Percentiles rank a stretch among this genome's conserved stretches.
Evolutionary conservation across 2,113 vertebrate genomes (phyloP).

Genomic region (Varanus salvator): DNA sequence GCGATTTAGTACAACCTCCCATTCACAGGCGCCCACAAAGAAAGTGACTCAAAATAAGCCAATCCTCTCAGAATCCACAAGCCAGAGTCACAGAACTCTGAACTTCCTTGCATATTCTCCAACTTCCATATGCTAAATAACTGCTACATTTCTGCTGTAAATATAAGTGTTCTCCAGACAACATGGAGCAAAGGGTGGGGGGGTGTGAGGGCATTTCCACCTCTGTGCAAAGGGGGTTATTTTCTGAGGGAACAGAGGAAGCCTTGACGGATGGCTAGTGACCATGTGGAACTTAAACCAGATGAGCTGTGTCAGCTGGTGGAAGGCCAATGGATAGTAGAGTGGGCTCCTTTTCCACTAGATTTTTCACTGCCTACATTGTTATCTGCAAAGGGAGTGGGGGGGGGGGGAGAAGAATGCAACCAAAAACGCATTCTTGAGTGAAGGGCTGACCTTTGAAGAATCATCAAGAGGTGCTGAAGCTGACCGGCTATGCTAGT

Average conservation of each 20-base stretch:
- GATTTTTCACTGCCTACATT: conserved; percentile 79
- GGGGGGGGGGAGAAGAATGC: conserved; percentile 61
- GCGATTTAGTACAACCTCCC: too few species aligned
- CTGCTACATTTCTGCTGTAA: conserved; percentile 20
- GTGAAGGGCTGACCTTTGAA: conserved; percentile 82
- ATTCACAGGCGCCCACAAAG: too few species aligned
- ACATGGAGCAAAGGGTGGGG: too few species aligned
- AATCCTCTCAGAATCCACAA: too few species aligned
- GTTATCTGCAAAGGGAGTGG: conserved; percentile 75
- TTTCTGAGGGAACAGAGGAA: background rate
- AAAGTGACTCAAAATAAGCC: too few species aligned
- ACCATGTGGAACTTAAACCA: conserved; percentile 80
- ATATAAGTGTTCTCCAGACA: background rate
- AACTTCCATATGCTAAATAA: too few species aligned
- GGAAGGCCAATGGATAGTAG: conserved; percentile 67
- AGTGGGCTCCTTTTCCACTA: conserved; percentile 38
- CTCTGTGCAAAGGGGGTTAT: background rate
- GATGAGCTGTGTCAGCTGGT: conserved; percentile 75
- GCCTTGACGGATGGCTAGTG: conserved; percentile 38
- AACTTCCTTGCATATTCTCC: too few species aligned
- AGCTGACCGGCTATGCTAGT: conserved; percentile 76
- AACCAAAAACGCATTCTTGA: conserved; percentile 83
- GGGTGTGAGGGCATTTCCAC: background rate
- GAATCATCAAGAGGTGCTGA: conserved; percentile 75
- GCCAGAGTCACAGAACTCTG: too few species aligned